phyloP scores from a whole-genome alignment of 2,797 vertebrate species.

The Glyptemys insculpta region DNA sequence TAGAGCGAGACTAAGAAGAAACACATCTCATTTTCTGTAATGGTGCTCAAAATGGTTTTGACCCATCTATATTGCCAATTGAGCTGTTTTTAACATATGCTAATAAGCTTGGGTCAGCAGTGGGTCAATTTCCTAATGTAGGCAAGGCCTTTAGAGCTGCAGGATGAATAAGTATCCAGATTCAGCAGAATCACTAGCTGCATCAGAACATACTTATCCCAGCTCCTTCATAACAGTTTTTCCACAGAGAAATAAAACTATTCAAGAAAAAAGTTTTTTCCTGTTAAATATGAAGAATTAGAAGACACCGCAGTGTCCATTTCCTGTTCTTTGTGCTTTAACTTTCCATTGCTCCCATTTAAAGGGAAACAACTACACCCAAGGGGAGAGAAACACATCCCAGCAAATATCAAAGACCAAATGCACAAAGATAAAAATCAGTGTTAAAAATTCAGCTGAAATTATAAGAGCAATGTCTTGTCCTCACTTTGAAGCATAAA shows the following conservation, averaged over 20 bases:
- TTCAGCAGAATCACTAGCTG: constrained; percentile 49
- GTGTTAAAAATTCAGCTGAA: neutral
- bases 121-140: constrained; percentile 7
- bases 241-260: neutral
- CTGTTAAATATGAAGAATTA: neutral
- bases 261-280: neutral
- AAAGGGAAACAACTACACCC: neutral
- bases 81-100: neutral
- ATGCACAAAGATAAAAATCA: neutral
- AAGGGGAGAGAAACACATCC: neutral
- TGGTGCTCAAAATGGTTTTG: constrained; percentile 11
- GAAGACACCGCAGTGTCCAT: neutral
- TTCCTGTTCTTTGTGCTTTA: neutral
- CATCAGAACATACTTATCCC: constrained; percentile 8
- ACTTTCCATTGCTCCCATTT: neutral
- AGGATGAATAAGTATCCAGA: constrained; percentile 62
- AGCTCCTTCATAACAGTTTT: constrained; percentile 4
- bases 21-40: neutral
- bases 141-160: neutral
- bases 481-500: neutral
- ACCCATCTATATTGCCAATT: constrained; percentile 37
- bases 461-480: neutral
- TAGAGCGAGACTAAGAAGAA: neutral
- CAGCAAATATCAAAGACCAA: neutral
- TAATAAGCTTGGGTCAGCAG: neutral